These are phyloP conservation scores for Leptopilina syphax DNA, from an alignment of 2,888 invertebrate species.

Conservation along the genomic window DNA sequence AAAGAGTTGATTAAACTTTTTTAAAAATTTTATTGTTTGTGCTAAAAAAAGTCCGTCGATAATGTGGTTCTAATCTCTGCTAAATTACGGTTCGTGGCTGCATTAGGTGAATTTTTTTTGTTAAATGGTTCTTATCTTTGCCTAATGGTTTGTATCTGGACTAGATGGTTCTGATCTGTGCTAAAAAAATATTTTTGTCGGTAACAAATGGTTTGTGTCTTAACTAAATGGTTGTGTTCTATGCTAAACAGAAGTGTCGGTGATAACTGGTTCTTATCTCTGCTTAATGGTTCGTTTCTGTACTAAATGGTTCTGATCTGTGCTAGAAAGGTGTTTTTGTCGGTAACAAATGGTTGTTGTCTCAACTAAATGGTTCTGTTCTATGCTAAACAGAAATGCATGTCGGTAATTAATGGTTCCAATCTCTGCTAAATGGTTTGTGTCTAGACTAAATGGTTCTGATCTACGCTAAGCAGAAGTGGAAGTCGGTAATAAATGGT, in stretches of 20 bases:
- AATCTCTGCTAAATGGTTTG: background rate
- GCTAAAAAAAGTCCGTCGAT: background rate
- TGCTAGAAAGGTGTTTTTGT: background rate
- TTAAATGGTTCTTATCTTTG: background rate
- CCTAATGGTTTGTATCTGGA: background rate
- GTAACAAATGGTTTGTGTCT: no score
- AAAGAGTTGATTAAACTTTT: no score
- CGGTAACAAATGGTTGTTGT: no score
- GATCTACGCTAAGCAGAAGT: background rate
- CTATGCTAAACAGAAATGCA: background rate
- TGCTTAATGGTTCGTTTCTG: background rate
- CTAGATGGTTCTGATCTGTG: background rate
- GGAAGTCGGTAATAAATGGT: no score
- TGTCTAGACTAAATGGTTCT: background rate
- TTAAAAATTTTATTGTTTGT: background rate
- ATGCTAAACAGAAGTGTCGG: background rate
- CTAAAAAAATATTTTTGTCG: background rate
- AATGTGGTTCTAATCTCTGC: background rate
- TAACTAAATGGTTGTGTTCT: background rate
- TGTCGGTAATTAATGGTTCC: background rate
- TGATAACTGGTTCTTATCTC: background rate
- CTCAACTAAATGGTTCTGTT: background rate
- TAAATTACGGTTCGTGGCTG: background rate
- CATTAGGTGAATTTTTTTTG: background rate
- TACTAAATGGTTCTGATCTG: background rate